phyloP scores from a whole-genome alignment of 2,113 vertebrate species.

The Trichechus manatus region DNA sequence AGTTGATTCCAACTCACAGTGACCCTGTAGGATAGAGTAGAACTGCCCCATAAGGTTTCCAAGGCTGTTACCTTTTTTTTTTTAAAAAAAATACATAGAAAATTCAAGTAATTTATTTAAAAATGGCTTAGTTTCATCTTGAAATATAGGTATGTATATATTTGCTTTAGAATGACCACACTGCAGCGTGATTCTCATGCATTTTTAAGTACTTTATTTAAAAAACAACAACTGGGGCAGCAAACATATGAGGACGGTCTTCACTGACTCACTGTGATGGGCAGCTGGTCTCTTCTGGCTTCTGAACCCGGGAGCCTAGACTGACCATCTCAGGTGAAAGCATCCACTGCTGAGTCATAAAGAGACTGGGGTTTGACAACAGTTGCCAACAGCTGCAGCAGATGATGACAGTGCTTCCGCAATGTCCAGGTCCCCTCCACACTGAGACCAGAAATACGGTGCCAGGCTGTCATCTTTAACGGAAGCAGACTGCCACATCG shows the following conservation, averaged over 20 bases:
- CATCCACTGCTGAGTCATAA: too few species aligned
- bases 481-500: too few species aligned
- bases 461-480: too few species aligned
- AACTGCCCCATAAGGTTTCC: background rate
- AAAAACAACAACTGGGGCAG: conserved; percentile 79
- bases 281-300: rapidly evolving
- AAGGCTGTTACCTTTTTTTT: too few species aligned
- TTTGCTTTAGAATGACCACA: conserved; percentile 71
- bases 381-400: background rate
- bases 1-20: too few species aligned
- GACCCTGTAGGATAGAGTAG: background rate
- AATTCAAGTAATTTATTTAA: conserved; percentile 88
- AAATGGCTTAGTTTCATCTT: conserved; percentile 79
- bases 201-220: conserved; percentile 66
- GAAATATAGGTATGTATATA: conserved; percentile 81
- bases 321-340: too few species aligned
- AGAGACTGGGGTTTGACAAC: background rate
- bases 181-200: conserved; percentile 83
- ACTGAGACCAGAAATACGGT: too few species aligned
- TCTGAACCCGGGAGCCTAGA: background rate
- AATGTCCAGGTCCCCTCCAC: too few species aligned
- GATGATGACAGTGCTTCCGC: background rate
- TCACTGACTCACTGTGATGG: background rate
- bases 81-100: conserved; percentile 65
- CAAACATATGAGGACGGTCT: background rate